Evolutionary conservation across 2,888 invertebrate species (phyloP).

Genomic region (Trachelus stipa): DNA sequence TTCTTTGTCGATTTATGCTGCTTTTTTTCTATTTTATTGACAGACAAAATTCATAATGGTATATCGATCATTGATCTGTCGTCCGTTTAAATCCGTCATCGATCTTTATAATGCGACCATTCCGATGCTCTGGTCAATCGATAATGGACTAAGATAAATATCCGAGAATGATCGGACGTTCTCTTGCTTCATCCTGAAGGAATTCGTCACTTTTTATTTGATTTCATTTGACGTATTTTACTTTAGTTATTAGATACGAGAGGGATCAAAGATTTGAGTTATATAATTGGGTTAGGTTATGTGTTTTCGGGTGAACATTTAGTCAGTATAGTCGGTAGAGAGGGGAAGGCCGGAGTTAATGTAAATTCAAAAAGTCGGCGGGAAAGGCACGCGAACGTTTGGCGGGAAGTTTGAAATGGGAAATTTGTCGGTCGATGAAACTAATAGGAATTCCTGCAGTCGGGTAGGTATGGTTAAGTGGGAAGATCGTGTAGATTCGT

Average conservation of each 20-base stretch:
- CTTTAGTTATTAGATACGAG: background rate
- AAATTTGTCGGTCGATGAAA: background rate
- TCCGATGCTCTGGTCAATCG: background rate
- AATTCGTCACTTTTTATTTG: background rate
- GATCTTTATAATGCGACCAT: conserved; percentile 2
- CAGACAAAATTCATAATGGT: background rate
- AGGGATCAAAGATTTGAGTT: background rate
- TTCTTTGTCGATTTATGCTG: background rate
- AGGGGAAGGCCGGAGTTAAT: background rate
- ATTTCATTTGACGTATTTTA: background rate
- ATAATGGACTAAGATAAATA: background rate
- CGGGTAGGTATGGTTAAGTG: background rate
- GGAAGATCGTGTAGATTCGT: background rate
- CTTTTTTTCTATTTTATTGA: background rate
- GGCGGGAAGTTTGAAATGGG: background rate
- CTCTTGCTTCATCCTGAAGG: background rate
- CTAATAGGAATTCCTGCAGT: background rate
- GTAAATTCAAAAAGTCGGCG: background rate
- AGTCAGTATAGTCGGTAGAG: background rate
- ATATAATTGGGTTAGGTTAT: background rate
- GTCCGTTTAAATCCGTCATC: background rate
- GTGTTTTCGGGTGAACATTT: background rate
- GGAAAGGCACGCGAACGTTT: too few relatives aligned
- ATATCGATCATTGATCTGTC: conserved; percentile 7
- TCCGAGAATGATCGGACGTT: background rate